phyloP scores from a whole-genome alignment of 2,888 invertebrate genomes.

The Punctoribates punctum region DNA sequence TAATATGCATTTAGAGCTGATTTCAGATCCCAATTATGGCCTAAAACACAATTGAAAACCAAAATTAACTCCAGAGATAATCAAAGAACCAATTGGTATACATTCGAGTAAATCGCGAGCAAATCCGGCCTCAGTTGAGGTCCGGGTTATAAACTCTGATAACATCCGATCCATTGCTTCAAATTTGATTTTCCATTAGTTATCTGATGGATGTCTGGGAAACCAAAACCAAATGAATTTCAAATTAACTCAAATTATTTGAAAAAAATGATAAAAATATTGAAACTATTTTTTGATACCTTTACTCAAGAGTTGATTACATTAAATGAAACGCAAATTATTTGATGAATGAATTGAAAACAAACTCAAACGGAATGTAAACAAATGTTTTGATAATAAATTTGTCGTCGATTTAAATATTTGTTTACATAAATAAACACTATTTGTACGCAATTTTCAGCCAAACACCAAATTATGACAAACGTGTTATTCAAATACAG shows the following conservation, averaged over 20 bases:
- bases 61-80: neutral
- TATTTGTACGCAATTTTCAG: neutral
- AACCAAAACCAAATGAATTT: neutral
- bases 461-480: neutral
- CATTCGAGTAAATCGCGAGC: conserved; percentile 49
- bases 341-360: neutral
- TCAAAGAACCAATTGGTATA: conserved; percentile 21
- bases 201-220: neutral
- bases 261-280: neutral
- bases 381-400: neutral
- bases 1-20: conserved; percentile 48
- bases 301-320: neutral
- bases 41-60: conserved; percentile 39
- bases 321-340: neutral
- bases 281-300: no score
- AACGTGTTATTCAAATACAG: conserved; percentile 11
- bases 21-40: conserved; percentile 49
- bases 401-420: neutral
- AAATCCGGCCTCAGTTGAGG: conserved; percentile 49
- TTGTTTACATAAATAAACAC: conserved; percentile 9
- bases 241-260: neutral
- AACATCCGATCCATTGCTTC: conserved; percentile 49
- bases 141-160: conserved; percentile 49
- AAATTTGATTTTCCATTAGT: neutral
- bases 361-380: neutral